Base-by-base conservation (phyloP, 2,888 invertebrate genomes). In the Lycaena phlaeas region DNA sequence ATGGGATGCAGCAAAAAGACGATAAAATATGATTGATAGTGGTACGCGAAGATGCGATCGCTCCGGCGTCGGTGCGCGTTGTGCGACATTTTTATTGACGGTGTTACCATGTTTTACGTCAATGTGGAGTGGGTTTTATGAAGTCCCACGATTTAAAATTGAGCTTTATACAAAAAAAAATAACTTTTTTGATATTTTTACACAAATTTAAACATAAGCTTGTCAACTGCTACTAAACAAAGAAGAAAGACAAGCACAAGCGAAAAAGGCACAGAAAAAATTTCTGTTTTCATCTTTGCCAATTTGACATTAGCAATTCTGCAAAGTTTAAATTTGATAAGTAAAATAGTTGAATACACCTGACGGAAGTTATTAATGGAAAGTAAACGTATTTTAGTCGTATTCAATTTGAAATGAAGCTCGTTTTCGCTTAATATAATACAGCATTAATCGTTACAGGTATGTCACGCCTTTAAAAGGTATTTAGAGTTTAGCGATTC, bases 21-120 rank as follows among this genome's bases (percentile, higher is more conserved):
- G 81, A 82, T 81, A 78, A 74, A 61, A 54, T 59, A 76, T 82
- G 82, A 82, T 81, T 74, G 81, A 84, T 84, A 69, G 70, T 61
- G 67, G 53, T 56, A 61, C 58, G 64, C 40, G 56, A 50, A 45
- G 56, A 53, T 57, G 54, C 53, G 49, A 56, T 56, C 54, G 48
- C 44, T 36, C 42, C 40, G 38, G 30, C 26, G 26, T 25, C 36
- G 22, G 9, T 45, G 48, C 38, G 38, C 36, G 36, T 42, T 44
- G 45, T 43, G 46, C 45, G 41, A 51, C 31, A 43, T 46, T 39
- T 30, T 39, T 30, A 30, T 12, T 30, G 25, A 39, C 39, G 38
- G 39, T 39, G 30, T 25, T 17, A 31, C 31, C 17, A 31, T 17
- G 31, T 31, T 31, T 31, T 31, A 38, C 29, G 15, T 40, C 17